Evolutionary conservation across 1,140 invertebrate species (phyloP), one percentile per base, ranked within the genome.

Genomic region (Tetramorium parvispinum): DNA sequence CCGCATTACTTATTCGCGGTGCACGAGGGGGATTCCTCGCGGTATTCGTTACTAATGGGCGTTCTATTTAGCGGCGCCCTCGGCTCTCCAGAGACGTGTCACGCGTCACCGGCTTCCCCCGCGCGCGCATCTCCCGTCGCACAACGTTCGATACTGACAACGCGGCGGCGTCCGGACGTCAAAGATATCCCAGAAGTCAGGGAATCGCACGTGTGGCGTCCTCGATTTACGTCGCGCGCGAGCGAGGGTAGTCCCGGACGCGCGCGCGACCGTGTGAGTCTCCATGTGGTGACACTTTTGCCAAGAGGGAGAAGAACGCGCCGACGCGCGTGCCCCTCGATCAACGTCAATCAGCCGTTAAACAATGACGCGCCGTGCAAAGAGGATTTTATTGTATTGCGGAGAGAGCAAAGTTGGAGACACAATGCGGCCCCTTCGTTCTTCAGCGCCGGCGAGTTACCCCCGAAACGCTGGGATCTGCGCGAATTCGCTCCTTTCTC

Each of bases 311-410:
- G 65, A 82, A 37, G 76, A 53, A 70, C 85, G 49, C 78, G 88
- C 73, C 63, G 78, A 88, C 76, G 87, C 87, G 63, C 75, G 91
- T 66, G 86, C 93, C 93, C 93, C 93, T 94, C 93, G 93, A 94
- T 94, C 93, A 94, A 94, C 90, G 93, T 94, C 93, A 94, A 94
- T 94, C 93, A 94, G 88, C 87, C 89, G 93, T 93, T 94, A 94
- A 94, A 94, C 93, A 94, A 94, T 93, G 92, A 93, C 89, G 83
- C 91, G 91, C 75, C 91, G 85, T 86, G 91, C 92, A 94, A 94
- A 94, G 93, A 93, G 93, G 93, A 94, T 94, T 94, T 94, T 92
- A 94, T 94, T 93, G 93, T 94, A 93, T 93, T 89, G 91, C 89
- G 88, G 90, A 86, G 93, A 92, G 87, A 93, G 90, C 88, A 93